Conservation (phyloP, 1,140 invertebrate genomes). For the Pachypsylla venusta region DNA sequence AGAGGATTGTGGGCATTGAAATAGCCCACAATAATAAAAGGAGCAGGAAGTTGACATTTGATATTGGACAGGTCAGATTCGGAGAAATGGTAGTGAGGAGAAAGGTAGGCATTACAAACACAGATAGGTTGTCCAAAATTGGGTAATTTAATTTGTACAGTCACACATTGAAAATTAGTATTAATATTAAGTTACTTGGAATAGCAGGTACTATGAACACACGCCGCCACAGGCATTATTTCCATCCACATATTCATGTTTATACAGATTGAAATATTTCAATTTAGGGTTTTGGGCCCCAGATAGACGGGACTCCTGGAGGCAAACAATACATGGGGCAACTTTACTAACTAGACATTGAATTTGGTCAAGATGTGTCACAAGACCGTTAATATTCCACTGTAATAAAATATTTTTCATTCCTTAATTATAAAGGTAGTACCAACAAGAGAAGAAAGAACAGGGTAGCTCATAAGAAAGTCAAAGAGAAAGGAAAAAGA, state of each 20-base stretch:
- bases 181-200: not conserved
- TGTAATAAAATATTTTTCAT: not conserved
- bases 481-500: no score
- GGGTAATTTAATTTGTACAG: not conserved
- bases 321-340: not conserved
- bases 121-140: not conserved
- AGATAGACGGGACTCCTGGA: conserved; percentile 6
- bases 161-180: not conserved
- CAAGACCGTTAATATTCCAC: not conserved
- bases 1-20: conserved; percentile 28
- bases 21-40: conserved; percentile 26
- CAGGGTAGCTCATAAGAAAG: no score
- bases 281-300: not conserved
- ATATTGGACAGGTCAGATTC: conserved; percentile 21
- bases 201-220: not conserved
- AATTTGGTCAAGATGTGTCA: not conserved
- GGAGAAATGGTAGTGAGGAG: not conserved
- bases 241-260: not conserved
- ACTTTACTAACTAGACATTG: not conserved
- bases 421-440: no score
- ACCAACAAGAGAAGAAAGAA: no score
- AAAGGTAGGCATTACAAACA: conserved; percentile 5
- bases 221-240: conserved; percentile 8
- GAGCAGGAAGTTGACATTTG: conserved; percentile 24
- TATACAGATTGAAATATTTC: not conserved